Percentiles rank a stretch among this genome's conserved stretches.
These are phyloP conservation scores for Drosophila bifasciata DNA, from an alignment of 1,140 invertebrate genomes.

Conservation along the genomic window DNA sequence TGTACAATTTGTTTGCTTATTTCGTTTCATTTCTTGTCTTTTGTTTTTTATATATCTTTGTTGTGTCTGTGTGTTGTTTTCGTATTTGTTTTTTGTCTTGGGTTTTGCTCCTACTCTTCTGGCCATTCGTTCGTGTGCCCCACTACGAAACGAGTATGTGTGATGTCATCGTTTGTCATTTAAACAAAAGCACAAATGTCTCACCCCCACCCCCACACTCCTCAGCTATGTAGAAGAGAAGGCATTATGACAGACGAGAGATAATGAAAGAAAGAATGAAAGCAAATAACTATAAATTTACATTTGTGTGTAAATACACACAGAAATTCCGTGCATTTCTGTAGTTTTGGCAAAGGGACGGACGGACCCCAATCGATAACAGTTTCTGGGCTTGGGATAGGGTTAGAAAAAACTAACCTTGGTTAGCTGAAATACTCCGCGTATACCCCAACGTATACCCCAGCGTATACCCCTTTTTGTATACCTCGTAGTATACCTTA, in stretches of 20 bases:
- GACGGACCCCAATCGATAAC: not conserved
- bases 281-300: conserved; percentile 3
- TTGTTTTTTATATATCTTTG: conserved; percentile 66
- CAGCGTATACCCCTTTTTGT: not conserved
- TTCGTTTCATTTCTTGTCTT: conserved; percentile 60
- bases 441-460: no score
- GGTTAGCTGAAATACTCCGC: no score
- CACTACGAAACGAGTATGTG: conserved; percentile 44
- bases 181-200: conserved; percentile 45
- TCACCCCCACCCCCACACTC: not conserved
- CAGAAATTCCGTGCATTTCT: conserved; percentile 8
- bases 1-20: conserved; percentile 69
- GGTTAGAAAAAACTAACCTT: no score
- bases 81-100: conserved; percentile 15
- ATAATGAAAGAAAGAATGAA: conserved; percentile 14
- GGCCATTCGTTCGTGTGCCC: conserved; percentile 24
- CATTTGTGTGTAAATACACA: conserved; percentile 18
- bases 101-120: conserved; percentile 12
- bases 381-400: no score
- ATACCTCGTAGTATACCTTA: not conserved
- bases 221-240: not conserved
- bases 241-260: conserved; percentile 26
- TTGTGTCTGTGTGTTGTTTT: conserved; percentile 31
- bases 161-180: conserved; percentile 74
- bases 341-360: no score